Evolutionary conservation across 2,113 vertebrate genomes (phyloP), one percentile per base, ranked within the genome.

Genomic region (Thinocorus orbignyianus): DNA sequence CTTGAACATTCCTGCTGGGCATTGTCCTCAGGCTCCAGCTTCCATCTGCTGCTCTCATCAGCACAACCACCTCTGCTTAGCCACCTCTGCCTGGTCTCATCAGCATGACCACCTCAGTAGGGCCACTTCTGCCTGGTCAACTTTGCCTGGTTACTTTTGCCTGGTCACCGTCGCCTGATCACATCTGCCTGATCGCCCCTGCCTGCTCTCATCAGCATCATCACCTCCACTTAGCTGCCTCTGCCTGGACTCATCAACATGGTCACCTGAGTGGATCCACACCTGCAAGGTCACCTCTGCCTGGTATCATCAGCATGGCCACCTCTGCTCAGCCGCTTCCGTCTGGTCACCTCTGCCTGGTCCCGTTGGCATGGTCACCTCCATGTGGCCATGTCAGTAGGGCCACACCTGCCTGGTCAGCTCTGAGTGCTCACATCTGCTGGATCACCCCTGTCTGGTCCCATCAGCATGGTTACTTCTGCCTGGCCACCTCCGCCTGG

Each of bases 1-100:
- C 26, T 12, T 12, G 10, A 41, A 5, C 1, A 1, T 1, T 23
- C 5, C 16, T 7, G 39, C 23, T 1, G 2, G 57, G 33, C 28
- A 48, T 41, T 5, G 6, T 78, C 64, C 69, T 17, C 1, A 6
- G 55, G 60, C 41, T 93, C 49, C 55, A 70, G 77, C 55, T 92
- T 85, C 92, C 81, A 65, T 54, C 74, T 58, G 62, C 42, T 35
- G 79, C 71, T 7, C 73, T n/a, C 54, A 30, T 73, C 54, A 37
- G 30, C 2, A 4, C 13, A n/a, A 15, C 22, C 44, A n/a, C 30
- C 10, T 26, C 10, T 11, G 61, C 17, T 30, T 39, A 26, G 61
- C 10, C 16, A 19, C 61, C 3, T 28, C 60, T 18, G 25, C 60
- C 15, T 17, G 16, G 24, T 24, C 54, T 33, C 54, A 23, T 23